Conservation (phyloP, 2,797 vertebrate genomes). For the Tragopan temminckii region DNA sequence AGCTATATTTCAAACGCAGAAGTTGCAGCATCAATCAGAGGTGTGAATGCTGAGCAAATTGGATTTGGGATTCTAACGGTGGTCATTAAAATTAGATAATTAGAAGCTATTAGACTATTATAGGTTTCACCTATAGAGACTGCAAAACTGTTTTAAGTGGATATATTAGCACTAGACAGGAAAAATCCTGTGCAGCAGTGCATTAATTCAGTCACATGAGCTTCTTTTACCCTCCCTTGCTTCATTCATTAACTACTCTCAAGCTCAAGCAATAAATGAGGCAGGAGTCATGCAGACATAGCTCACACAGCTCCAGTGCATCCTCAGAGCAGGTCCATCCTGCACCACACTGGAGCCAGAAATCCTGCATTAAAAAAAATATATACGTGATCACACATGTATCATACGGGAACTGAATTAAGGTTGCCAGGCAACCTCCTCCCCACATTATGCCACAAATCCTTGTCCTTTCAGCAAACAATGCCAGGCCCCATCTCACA, state of each 20-base stretch:
- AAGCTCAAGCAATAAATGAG: neutral
- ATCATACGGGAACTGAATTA: constrained; percentile 3
- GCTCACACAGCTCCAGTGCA: neutral
- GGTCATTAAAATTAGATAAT: constrained; percentile 15
- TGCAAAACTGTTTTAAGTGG: neutral
- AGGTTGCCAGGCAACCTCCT: constrained; percentile 60
- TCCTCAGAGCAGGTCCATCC: neutral
- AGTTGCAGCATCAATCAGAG: neutral
- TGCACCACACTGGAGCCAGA: neutral
- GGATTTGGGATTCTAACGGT: neutral
- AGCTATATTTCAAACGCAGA: neutral
- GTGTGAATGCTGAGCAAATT: constrained; percentile 1
- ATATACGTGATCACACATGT: neutral
- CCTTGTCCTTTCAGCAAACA: constrained; percentile 55
- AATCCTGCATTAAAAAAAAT: constrained; percentile 26
- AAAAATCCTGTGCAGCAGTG: neutral
- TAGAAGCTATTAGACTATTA: neutral
- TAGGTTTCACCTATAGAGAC: neutral
- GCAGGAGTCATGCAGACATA: neutral
- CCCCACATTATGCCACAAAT: constrained; percentile 42
- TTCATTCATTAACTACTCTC: neutral
- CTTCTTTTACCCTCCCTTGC: neutral
- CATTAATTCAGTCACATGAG: neutral
- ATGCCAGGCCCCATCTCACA: constrained; percentile 24
- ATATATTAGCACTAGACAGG: neutral